Evolutionary conservation across 2,888 invertebrate species (phyloP).

Genomic region (Dryocosmus kuriphilus): DNA sequence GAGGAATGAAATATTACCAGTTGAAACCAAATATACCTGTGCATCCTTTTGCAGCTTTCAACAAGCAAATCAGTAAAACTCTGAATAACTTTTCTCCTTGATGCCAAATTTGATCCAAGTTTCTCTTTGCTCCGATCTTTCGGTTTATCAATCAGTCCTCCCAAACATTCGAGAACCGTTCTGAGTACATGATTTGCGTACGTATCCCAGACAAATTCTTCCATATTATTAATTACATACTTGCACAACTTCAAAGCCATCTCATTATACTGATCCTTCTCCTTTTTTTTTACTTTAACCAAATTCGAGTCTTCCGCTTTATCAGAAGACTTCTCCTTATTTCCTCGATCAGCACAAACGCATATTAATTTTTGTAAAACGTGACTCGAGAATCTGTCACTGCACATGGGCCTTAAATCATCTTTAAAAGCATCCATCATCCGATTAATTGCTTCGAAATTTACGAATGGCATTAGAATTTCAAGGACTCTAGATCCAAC

Average conservation of each 20-base stretch:
- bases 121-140: slow-evolving; percentile 51
- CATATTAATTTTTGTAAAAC: slow-evolving; percentile 85
- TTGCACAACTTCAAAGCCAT: slow-evolving; percentile 86
- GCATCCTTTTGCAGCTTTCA: slow-evolving; percentile 77
- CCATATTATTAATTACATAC: slow-evolving; percentile 90
- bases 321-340: slow-evolving; percentile 60
- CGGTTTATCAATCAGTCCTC: slow-evolving; percentile 80
- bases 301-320: slow-evolving; percentile 43
- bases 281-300: slow-evolving; percentile 43
- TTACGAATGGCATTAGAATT: slow-evolving; percentile 84
- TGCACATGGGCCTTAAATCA: slow-evolving; percentile 85
- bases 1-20: too few relatives aligned
- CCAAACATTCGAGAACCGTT: slow-evolving; percentile 84
- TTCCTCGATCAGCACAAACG: slow-evolving; percentile 80
- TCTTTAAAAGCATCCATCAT: slow-evolving; percentile 83
- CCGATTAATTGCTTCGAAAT: slow-evolving; percentile 82
- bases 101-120: slow-evolving; percentile 43
- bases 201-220: slow-evolving; percentile 89
- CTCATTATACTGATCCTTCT: slow-evolving; percentile 79
- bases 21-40: slow-evolving; percentile 68
- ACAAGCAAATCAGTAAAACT: slow-evolving; percentile 76
- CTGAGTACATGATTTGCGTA: slow-evolving; percentile 89
- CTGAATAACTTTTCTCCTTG: slow-evolving; percentile 71
- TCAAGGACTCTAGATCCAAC: slow-evolving; percentile 89
- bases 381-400: slow-evolving; percentile 89